phyloP scores from a whole-genome alignment of 2,797 vertebrate genomes.

The Takifugu rubripes region DNA sequence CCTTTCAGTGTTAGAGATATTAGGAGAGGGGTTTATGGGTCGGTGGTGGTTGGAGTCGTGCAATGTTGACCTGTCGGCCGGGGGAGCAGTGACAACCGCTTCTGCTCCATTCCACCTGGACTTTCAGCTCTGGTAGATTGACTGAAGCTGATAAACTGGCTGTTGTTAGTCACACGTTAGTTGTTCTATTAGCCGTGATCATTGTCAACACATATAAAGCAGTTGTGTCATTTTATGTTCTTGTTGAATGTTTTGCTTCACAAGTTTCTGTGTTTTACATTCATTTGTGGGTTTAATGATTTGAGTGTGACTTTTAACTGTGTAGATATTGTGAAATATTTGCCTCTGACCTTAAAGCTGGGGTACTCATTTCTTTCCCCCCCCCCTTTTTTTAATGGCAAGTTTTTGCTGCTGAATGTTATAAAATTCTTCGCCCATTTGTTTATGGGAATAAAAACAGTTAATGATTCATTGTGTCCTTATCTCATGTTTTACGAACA shows the following conservation, averaged over 20 bases:
- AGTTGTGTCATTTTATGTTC: conserved; percentile 30
- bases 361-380: conserved; percentile 23
- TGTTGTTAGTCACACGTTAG: conserved; percentile 12
- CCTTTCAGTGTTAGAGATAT: conserved; percentile 11
- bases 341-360: conserved; percentile 51
- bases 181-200: conserved; percentile 19
- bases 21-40: conserved; percentile 14
- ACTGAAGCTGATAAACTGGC: conserved; percentile 34
- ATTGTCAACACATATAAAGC: conserved; percentile 29
- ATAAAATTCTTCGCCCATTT: conserved; percentile 53
- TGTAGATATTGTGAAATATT: conserved; percentile 75
- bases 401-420: conserved; percentile 66
- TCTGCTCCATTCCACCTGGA: conserved; percentile 14
- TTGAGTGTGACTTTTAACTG: conserved; percentile 52
- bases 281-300: conserved; percentile 37
- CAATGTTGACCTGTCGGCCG: conserved; percentile 48
- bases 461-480: conserved; percentile 29
- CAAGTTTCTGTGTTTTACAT: conserved; percentile 38
- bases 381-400: conserved; percentile 47
- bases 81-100: conserved; percentile 12
- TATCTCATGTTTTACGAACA: conserved; percentile 19
- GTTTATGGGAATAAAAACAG: conserved; percentile 73
- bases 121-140: conserved; percentile 26
- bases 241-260: conserved; percentile 42
- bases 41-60: conserved; percentile 53